Evolutionary conservation across 2,888 invertebrate species (phyloP), one percentile per base, ranked within the genome.

Genomic region (Scelioninae gen. 2): DNA sequence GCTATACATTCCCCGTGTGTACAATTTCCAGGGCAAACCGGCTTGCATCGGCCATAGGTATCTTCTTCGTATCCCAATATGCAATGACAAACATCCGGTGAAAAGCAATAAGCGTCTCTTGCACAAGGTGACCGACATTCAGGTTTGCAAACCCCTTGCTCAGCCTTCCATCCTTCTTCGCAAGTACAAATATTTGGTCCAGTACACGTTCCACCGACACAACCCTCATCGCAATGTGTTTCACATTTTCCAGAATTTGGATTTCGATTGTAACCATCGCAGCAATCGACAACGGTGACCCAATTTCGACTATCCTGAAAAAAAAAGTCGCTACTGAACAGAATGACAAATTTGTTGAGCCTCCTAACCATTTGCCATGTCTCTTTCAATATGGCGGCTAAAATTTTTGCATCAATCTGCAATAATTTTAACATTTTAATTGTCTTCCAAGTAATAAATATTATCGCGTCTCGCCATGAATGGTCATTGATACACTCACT

Each of bases 131-230:
- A 87, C 76, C 83, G 74, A 77, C 89, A 88, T 61, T 92, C 88
- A 43, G 88, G 85, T 80, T 89, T 89, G 79, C 94, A 94, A 5
- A 89, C 86, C 73, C 94, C 94, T 31, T 88, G 88, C 0, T 88
- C 88, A 46, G 89, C 88, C 0, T 88, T 86, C 73, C 90, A 91
- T 43, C 91, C 91, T 5, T 89, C 87, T 78, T 88, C 89, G 82
- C 92, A 91, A 5, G 87, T 87, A 87, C 93, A 94, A 0, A 88
- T 87, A 18, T 91, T 90, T 0, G 92, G 91, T 0, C 89, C 90
- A 0, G 89, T 88, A 81, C 94, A 94, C 22, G 88, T 86, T 13
- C 92, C 93, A 78, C 93, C 93, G 55, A 91, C 82, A 77, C 94
- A 94, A 6, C 90, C 90, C 18, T 88, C 86, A 2, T 90, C 88